Percentiles rank a stretch among this genome's conserved stretches.
These are phyloP conservation scores for Caranx melampygus DNA, from an alignment of 2,113 vertebrate genomes.

Conservation along the genomic window DNA sequence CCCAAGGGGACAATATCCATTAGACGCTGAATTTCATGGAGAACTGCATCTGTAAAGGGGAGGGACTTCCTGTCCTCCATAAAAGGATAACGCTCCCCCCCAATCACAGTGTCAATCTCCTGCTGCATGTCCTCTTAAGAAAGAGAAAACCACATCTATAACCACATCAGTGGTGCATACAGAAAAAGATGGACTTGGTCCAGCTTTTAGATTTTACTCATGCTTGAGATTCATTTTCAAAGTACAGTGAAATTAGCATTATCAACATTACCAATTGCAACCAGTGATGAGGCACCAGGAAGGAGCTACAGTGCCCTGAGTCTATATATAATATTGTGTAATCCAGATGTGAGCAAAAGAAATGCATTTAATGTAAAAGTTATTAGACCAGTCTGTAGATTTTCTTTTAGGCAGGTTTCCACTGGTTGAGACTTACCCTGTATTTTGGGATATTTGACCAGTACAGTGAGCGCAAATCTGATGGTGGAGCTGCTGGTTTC, in stretches of 20 bases:
- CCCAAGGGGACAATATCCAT: constrained; percentile 78
- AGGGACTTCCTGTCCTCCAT: constrained; percentile 86
- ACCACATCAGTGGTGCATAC: not conserved
- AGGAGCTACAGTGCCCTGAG: not conserved
- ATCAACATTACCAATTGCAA: too few species aligned
- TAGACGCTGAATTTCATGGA: constrained; percentile 82
- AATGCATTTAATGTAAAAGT: not conserved
- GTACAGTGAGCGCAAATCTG: constrained; percentile 77
- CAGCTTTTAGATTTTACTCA: not conserved
- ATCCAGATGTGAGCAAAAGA: not conserved
- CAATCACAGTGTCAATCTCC: constrained; percentile 87
- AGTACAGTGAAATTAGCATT: too few species aligned
- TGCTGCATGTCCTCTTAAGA: constrained; percentile 84
- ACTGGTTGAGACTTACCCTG: constrained; percentile 75
- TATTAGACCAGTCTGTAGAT: too few species aligned
- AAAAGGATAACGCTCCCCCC: constrained; percentile 75
- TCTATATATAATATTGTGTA: not conserved
- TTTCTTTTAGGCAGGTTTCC: not conserved
- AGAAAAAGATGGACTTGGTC: not conserved
- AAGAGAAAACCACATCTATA: not conserved
- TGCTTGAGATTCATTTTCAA: too few species aligned
- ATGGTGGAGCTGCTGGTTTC: constrained; percentile 86
- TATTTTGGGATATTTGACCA: constrained; percentile 83
- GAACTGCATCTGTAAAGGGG: constrained; percentile 81
- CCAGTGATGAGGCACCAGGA: too few species aligned